Base-by-base conservation (phyloP, 2,888 invertebrate genomes). In the Drosophila paramelanica region DNA sequence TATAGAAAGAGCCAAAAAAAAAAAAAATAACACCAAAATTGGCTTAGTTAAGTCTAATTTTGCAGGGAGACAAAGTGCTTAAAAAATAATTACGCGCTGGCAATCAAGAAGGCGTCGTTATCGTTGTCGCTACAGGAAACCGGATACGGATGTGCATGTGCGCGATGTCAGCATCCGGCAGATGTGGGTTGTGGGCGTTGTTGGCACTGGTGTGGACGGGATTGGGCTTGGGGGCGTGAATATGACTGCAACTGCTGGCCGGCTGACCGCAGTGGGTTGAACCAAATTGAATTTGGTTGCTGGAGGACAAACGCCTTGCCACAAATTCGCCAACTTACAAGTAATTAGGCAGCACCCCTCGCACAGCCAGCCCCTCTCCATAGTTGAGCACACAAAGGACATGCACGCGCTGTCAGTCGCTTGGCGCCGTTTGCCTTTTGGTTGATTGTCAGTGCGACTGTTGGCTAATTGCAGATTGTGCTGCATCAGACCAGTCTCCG, bases 301-400 rank as follows among this genome's bases (percentile, higher is more conserved):
- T 42, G 73, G 53, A 60, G 66, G 41, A 57, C 77, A 56, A 81
- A 58, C 76, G 88, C 70, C 79, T 81, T 74, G 81, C 90, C 89
- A 77, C 91, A 91, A 89, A 82, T 88, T 90, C 81, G 76, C 84
- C 86, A 85, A 90, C 86, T 91, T 83, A 80, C 90, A 90, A 91
- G 90, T 90, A 91, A 90, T 90, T 90, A 90, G 90, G 87, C 90
- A 86, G 17, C 17, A 17, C 10, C 33, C 31, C 39, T 5, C 51
- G n/a, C 41, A 52, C 4, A 10, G n/a, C 13, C 14, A 14, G 1
- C 13, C 17, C 8, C n/a, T 10, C 1, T 4, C 41, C 8, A 58
- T 43, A 27, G 58, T 23, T 58, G 57, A 53, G 55, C 52, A 65
- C 52, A 52, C 66, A 65, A 53, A 81, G 82, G 77, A 77, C 74